Percentiles rank a stretch among this genome's conserved stretches.
Evolutionary conservation across 2,888 invertebrate species (phyloP).

Genomic region (Drosophila infuscata): DNA sequence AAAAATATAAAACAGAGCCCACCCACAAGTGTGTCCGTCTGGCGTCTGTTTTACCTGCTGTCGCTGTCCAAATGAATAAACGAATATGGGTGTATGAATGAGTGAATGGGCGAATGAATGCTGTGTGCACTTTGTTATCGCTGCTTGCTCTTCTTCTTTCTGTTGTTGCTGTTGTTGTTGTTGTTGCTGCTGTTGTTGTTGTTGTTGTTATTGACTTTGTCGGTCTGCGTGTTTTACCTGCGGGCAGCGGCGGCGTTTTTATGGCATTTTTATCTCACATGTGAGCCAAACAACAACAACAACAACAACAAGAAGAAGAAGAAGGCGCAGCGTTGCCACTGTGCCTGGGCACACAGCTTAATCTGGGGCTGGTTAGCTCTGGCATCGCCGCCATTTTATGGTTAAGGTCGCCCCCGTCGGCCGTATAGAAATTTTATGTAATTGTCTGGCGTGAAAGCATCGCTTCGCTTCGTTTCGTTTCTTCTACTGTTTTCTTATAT

Average conservation of each 20-base stretch:
- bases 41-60: conserved; percentile 54
- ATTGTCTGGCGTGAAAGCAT: conserved; percentile 43
- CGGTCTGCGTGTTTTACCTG: conserved; percentile 67
- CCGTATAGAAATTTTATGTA: conserved; percentile 46
- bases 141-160: conserved; percentile 17
- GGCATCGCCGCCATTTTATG: conserved; percentile 70
- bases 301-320: conserved; percentile 4
- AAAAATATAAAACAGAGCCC: conserved; percentile 54
- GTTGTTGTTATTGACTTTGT: conserved; percentile 51
- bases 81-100: conserved; percentile 60
- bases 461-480: conserved; percentile 3
- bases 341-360: conserved; percentile 51
- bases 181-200: conserved; percentile 50
- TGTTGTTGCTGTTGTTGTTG: conserved; percentile 1
- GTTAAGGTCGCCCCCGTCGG: conserved; percentile 60
- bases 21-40: conserved; percentile 72
- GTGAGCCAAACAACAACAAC: conserved; percentile 27
- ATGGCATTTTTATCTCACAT: conserved; percentile 69
- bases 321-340: conserved; percentile 37
- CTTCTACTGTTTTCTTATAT: not conserved
- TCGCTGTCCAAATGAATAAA: conserved; percentile 50
- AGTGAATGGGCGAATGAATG: conserved; percentile 76
- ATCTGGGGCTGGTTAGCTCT: conserved; percentile 36
- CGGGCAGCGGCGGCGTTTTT: conserved; percentile 63
- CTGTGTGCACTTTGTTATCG: conserved; percentile 62